phyloP scores from a whole-genome alignment of 2,888 invertebrate genomes.

The Embidobia sp. region DNA sequence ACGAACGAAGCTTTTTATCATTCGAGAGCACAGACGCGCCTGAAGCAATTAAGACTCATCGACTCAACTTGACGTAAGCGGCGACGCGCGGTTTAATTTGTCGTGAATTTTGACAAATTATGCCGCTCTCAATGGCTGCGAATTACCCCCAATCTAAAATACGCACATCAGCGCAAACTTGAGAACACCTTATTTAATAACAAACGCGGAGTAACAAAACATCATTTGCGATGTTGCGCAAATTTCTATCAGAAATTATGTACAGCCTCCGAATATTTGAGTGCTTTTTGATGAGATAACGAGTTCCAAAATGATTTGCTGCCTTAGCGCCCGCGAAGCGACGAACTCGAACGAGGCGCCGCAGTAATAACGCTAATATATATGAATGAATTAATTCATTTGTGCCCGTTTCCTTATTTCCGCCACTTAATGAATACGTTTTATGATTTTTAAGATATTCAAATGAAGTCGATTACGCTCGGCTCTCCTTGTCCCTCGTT shows the following conservation, averaged over 20 bases:
- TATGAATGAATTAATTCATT: constrained; percentile 35
- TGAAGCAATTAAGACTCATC: constrained; percentile 49
- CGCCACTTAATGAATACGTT: constrained; percentile 35
- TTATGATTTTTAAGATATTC: constrained; percentile 45
- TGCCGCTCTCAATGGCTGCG: constrained; percentile 20
- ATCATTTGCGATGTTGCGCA: background rate
- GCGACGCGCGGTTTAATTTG: constrained; percentile 39
- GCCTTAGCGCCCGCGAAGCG: constrained; percentile 17
- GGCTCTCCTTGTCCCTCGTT: constrained; percentile 10
- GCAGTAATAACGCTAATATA: constrained; percentile 29
- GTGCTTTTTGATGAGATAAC: constrained; percentile 4
- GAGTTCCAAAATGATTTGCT: constrained; percentile 18
- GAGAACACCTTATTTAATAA: constrained; percentile 23
- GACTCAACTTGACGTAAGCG: constrained; percentile 19
- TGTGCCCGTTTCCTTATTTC: constrained; percentile 27
- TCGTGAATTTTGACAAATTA: constrained; percentile 56
- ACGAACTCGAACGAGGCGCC: background rate
- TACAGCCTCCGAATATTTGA: constrained; percentile 1
- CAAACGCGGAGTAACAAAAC: background rate
- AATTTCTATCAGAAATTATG: constrained; percentile 14
- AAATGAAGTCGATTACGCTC: constrained; percentile 28
- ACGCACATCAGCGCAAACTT: constrained; percentile 4
- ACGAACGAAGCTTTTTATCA: constrained; percentile 32
- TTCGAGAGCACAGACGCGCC: constrained; percentile 20
- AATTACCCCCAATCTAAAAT: constrained; percentile 12